phyloP scores from a whole-genome alignment of 2,888 invertebrate genomes.

The Smittia sp. region DNA sequence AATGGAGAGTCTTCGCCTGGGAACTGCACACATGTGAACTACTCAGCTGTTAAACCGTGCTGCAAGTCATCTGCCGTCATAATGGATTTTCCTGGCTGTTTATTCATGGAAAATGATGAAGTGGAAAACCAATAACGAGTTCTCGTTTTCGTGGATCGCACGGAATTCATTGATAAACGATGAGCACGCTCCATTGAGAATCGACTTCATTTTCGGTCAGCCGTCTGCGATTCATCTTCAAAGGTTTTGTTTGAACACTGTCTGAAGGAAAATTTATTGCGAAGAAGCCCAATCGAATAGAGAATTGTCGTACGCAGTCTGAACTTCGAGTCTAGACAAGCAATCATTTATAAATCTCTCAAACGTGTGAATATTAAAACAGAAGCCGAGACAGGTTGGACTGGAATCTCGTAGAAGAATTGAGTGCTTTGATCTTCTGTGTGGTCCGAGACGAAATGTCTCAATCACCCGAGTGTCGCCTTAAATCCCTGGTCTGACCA shows the following conservation, averaged over 20 bases:
- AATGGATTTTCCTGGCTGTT: background rate
- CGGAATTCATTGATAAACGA: slow-evolving; percentile 11
- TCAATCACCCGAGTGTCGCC: too few relatives aligned
- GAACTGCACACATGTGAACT: slow-evolving; percentile 31
- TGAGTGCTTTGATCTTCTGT: too few relatives aligned
- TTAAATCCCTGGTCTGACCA: too few relatives aligned
- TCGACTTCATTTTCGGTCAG: background rate
- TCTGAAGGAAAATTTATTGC: background rate
- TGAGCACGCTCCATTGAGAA: background rate
- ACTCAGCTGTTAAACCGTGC: background rate
- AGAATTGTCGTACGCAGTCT: too few relatives aligned
- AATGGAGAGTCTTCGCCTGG: background rate
- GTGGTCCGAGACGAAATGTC: too few relatives aligned
- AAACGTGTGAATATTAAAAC: too few relatives aligned
- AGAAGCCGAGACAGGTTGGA: too few relatives aligned
- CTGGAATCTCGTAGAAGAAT: too few relatives aligned
- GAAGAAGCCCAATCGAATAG: too few relatives aligned
- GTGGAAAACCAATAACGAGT: background rate
- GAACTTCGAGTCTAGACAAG: too few relatives aligned
- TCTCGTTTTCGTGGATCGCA: too few relatives aligned
- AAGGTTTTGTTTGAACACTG: background rate
- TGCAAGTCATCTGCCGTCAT: slow-evolving; percentile 39
- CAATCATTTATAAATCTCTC: too few relatives aligned
- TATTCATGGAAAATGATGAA: background rate
- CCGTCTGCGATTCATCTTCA: background rate